Base-by-base conservation (phyloP, 2,888 invertebrate species). In the Endomychus coccineus region DNA sequence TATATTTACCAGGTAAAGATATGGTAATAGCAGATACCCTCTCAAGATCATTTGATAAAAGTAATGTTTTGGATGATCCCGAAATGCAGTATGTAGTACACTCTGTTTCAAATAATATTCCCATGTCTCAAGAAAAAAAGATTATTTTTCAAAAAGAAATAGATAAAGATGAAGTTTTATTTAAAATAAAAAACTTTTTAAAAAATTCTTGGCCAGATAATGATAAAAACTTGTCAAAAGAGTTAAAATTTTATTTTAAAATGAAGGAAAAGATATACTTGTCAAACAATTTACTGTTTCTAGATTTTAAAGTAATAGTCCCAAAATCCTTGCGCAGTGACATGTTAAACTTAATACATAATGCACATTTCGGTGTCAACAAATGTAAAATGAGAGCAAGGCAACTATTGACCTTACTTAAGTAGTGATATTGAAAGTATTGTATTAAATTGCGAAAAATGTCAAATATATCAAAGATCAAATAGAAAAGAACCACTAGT, bases 371-470 rank as follows among this genome's bases (percentile, higher is more conserved):
- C 21, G 52, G 52, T 11, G 43, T 51, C 16, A 47, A 46, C 36
- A 54, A 56, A 40, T 48, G 44, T 9, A 52, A 50, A 40, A 14
- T 24, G 7, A 45, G 47, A 42, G 51, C 50, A 10, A 42, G 41
- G 25, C 34, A 43, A 25, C 32, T 49, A 48, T 44, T 53, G 54
- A 51, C 47, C 51, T 10, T 14, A 40, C 4, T 38, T 52, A 30
- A 36, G 43, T 25, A 24, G 40, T 2, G 40, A 47, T 6, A 49
- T 50, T 28, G 47, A 51, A 40, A 7, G 24, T n/a, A 22, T 44
- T 16, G 28, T 50, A 24, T 12, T 5, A 13, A 35, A 40, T 7
- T 44, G 46, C 39, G 30, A 29, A 36, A 37, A 36, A 17, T 50
- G 44, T 39, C 39, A 49, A 39, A 36, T 31, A 43, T 48, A 31